Evolutionary conservation across 2,113 vertebrate species (phyloP), one percentile per base, ranked within the genome.

Genomic region (Petroica traversi): DNA sequence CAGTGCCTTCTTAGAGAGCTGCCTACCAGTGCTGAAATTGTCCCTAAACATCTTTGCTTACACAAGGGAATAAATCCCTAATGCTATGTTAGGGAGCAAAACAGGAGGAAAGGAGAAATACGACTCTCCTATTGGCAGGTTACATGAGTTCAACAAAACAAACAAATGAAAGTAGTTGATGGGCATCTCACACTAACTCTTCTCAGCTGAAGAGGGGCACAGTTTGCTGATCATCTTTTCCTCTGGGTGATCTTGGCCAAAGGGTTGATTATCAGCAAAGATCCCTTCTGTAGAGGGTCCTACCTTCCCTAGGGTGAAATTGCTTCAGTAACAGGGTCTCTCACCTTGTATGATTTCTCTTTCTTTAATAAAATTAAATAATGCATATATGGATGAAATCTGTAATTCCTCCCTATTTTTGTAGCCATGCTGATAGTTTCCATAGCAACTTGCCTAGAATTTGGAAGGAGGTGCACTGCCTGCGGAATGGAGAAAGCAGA

Each of bases 371-470:
- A 73, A 86, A 71, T 31, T 22, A 55, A 81, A 41, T 77, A 34
- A 67, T 23, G 5, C 40, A 36, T 63, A 36, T 82, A 52, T 64
- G 29, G 52, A 89, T 81, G 43, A 85, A 77, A 81, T 55, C n/a
- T 81, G 0, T 40, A 84, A 72, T 85, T 68, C 26, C 17, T 40
- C 57, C 20, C 15, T 45, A 33, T 67, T 89, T 87, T 84, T 89
- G 31, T 59, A 89, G 64, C 40, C 51, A 75, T 4, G 12, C 28
- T 51, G 74, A 58, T 82, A 64, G 92, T 97, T 89, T 94, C 95
- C 89, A 75, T 91, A 81, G 81, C 64, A 95, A 97, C 89, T 85
- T 82, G 36, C 43, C 40, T 59, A 17, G 34, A 81, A 29, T 89
- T 81, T 87, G 55, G 48, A 75, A 72, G 24, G 24, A 69, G 7